Evolutionary conservation across 2,797 vertebrate species (phyloP), one percentile per base, ranked within the genome.

Genomic region (Cynodonichthys magdalenae): DNA sequence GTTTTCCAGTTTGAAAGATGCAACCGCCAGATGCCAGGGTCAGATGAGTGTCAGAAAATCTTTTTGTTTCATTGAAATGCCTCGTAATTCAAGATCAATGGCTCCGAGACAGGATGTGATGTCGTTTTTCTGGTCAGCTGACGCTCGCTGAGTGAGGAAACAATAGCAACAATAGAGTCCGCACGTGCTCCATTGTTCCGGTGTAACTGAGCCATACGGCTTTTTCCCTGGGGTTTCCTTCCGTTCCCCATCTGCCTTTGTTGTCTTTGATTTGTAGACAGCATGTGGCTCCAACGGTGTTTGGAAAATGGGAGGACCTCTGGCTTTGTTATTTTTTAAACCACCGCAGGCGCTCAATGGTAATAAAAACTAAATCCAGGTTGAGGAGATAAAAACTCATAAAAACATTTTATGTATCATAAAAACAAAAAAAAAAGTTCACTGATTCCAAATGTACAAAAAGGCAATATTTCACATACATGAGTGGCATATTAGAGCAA

Each of bases 121-220:
- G 82, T 74, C 11, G 81, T 80, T 75, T 31, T 75, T 75, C 59
- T 77, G 67, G 84, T 92, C 88, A 90, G 81, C 86, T 91, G 87
- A 84, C 78, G 75, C 36, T 53, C 71, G 79, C 75, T 80, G 82
- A 86, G 80, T 57, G 68, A 51, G 63, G 10, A 61, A 81, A 90
- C 89, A 90, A 90, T 74, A 27, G 87, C 24, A 18, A 84, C 82
- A 89, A 88, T 75, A 56, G 47, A 27, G 50, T 69, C 74, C 77
- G 27, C 88, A 83, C 79, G 88, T 76, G 78, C 65, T 59, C 87
- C 75, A 85, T 91, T 94, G 90, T 92, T 15, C 44, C 71, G 69
- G 82, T 89, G 87, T 89, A 92, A 93, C 83, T 80, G 88, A 90
- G 89, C 91, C 89, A 89, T 84, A 86, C 82, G 75, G 82, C 63